Percentiles rank a stretch among this genome's conserved stretches.
These are phyloP conservation scores for Heliornis fulica DNA, from an alignment of 2,113 vertebrate species.

Conservation along the genomic window DNA sequence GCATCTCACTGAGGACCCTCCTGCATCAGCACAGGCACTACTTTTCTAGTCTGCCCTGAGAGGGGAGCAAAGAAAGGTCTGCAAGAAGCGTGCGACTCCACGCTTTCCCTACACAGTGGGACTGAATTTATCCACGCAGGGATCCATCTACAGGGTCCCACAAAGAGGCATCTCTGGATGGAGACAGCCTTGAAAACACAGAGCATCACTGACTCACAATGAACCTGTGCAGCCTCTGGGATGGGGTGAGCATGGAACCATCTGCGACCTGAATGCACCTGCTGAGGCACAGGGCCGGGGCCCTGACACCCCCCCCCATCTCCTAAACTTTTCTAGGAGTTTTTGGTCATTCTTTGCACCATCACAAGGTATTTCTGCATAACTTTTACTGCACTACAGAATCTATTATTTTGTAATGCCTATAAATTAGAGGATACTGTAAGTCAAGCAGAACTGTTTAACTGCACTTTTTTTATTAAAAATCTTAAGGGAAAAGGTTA, in stretches of 20 bases:
- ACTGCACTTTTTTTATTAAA: not conserved
- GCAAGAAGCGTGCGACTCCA: not conserved
- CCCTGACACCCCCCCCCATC: not conserved
- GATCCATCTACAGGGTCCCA: not conserved
- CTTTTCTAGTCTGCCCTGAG: not conserved
- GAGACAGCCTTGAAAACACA: no score
- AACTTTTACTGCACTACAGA: not conserved
- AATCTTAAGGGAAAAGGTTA: not conserved
- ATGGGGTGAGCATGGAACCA: fast-evolving
- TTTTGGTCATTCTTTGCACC: not conserved
- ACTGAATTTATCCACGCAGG: not conserved
- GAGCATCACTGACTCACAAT: not conserved
- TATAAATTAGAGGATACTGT: not conserved
- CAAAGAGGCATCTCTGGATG: no score
- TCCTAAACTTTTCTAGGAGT: not conserved
- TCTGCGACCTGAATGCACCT: fast-evolving
- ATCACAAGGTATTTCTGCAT: not conserved
- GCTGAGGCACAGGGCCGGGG: fast-evolving
- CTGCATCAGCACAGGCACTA: fast-evolving
- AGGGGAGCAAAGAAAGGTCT: not conserved
- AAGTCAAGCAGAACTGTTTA: not conserved
- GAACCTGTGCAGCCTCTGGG: not conserved
- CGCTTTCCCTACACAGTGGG: fast-evolving
- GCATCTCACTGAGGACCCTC: not conserved
- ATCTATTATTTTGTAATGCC: not conserved